These are phyloP conservation scores for Pao palembangensis DNA, from an alignment of 2,113 vertebrate species.

Conservation along the genomic window DNA sequence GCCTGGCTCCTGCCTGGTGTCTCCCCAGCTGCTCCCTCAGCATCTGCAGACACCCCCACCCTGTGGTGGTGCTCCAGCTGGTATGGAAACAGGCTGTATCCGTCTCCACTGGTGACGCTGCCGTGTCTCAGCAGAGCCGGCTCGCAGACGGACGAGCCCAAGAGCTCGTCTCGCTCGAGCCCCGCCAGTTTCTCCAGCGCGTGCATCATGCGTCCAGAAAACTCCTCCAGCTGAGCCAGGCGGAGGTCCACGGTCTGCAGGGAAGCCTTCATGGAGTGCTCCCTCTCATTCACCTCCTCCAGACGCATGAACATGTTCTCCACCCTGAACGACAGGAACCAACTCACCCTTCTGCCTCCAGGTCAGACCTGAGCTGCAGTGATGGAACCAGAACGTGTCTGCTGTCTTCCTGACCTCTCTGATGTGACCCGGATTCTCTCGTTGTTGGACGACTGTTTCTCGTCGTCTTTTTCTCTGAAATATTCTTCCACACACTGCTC, in stretches of 20 bases:
- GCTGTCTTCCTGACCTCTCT: constrained; percentile 79
- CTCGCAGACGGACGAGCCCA: constrained; percentile 78
- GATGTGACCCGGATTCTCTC: constrained; percentile 90
- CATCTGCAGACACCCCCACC: constrained; percentile 16
- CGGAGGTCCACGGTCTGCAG: constrained; percentile 94
- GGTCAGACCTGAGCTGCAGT: not conserved
- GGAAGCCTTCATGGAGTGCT: constrained; percentile 92
- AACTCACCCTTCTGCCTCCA: too few relatives aligned
- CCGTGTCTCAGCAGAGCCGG: constrained; percentile 79
- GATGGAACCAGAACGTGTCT: not conserved
- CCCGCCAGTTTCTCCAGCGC: constrained; percentile 89
- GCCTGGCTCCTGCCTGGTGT: constrained; percentile 30
- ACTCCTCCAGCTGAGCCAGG: constrained; percentile 88
- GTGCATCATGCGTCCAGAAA: constrained; percentile 82
- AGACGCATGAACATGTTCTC: constrained; percentile 98
- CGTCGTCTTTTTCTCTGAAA: constrained; percentile 91
- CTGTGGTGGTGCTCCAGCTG: constrained; percentile 75
- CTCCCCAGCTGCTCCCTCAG: constrained; percentile 69
- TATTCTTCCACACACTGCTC: constrained; percentile 95
- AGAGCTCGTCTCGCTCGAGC: constrained; percentile 79
- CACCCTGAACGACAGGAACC: constrained; percentile 74
- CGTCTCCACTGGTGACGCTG: constrained; percentile 84
- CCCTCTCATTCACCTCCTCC: constrained; percentile 94
- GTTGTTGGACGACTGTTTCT: constrained; percentile 89
- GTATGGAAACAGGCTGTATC: constrained; percentile 77